These are phyloP conservation scores for Parascotia fuliginaria DNA, from an alignment of 2,888 invertebrate genomes.

Conservation along the genomic window DNA sequence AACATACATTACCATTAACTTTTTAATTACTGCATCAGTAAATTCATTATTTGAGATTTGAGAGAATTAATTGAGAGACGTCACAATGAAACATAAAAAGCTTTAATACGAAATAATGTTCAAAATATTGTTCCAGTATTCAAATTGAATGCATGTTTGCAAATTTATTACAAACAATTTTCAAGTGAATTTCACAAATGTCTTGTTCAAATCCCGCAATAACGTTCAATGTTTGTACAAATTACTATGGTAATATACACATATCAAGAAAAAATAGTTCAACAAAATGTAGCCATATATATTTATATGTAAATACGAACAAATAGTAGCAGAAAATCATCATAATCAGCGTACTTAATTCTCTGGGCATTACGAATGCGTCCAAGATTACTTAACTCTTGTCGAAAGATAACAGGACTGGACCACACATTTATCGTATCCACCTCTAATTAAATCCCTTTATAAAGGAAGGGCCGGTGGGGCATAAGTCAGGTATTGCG, in stretches of 20 bases:
- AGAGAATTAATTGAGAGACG: too few species aligned
- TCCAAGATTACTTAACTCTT: conserved; percentile 68
- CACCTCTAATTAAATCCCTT: conserved; percentile 72
- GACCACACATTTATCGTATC: conserved; percentile 79
- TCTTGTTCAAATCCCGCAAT: conserved; percentile 9
- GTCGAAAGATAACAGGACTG: conserved; percentile 65
- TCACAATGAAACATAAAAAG: too few species aligned
- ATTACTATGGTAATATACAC: conserved; percentile 18
- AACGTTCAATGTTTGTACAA: conserved; percentile 20
- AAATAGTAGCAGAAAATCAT: conserved; percentile 44
- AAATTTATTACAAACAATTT: conserved; percentile 7
- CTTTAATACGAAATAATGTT: too few species aligned
- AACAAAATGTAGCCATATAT: conserved; percentile 1
- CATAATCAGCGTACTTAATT: conserved; percentile 60
- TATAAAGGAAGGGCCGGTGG: conserved; percentile 52
- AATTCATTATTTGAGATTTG: too few species aligned
- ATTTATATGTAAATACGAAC: conserved; percentile 32
- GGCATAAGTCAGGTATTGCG: conserved; percentile 61
- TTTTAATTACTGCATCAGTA: too few species aligned
- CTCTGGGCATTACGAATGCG: conserved; percentile 65
- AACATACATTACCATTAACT: too few species aligned
- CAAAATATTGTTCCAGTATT: not conserved
- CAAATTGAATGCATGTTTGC: not conserved
- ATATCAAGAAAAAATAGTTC: conserved; percentile 14
- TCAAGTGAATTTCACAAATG: conserved; percentile 20